phyloP scores from a whole-genome alignment of 2,888 invertebrate genomes.

The Ptycholaimellus sp. region DNA sequence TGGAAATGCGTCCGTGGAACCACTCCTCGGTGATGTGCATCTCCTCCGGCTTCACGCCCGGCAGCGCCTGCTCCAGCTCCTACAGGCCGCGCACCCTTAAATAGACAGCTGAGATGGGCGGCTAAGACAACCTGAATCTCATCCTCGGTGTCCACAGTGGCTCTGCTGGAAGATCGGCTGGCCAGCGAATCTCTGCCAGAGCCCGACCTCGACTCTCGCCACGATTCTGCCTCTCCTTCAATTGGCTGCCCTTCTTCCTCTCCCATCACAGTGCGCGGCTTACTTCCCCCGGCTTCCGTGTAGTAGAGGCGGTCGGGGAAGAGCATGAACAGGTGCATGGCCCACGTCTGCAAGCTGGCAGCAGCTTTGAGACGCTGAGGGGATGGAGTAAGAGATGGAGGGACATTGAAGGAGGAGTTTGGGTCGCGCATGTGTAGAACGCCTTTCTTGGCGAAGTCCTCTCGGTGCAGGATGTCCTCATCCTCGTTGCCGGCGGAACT shows the following conservation, averaged over 20 bases:
- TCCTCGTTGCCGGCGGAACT: constrained; percentile 4
- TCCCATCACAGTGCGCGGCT: too few relatives aligned
- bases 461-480: constrained; percentile 2
- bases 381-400: neutral
- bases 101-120: too few relatives aligned
- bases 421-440: constrained; percentile 4
- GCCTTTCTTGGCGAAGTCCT: constrained; percentile 3
- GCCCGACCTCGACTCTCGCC: too few relatives aligned
- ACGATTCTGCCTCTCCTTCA: too few relatives aligned
- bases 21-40: constrained; percentile 26
- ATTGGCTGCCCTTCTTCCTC: too few relatives aligned
- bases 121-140: too few relatives aligned
- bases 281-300: too few relatives aligned
- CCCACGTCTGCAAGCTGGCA: constrained; percentile 13
- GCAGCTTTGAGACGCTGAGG: neutral
- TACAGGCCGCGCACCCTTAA: too few relatives aligned
- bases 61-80: neutral
- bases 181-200: too few relatives aligned
- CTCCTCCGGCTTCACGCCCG: constrained; percentile 21
- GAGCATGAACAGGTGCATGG: constrained; percentile 20
- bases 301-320: constrained; percentile 21
- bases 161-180: too few relatives aligned
- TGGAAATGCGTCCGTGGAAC: too few relatives aligned
- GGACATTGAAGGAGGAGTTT: neutral
- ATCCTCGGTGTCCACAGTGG: too few relatives aligned